Evolutionary conservation across 2,113 vertebrate genomes (phyloP).

Genomic region (Helogale parvula): DNA sequence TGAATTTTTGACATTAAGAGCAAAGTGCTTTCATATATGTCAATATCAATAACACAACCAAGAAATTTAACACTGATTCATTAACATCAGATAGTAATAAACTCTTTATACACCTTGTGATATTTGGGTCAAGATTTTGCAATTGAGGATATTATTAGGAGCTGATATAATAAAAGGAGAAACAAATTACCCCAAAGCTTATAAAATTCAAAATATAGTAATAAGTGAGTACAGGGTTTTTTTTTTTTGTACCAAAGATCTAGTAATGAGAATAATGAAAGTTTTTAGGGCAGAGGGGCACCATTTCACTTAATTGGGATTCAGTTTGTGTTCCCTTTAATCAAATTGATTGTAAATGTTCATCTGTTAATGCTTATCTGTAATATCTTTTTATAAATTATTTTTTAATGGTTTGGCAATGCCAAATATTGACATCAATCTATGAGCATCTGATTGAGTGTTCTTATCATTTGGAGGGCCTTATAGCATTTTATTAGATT

Average conservation of each 20-base stretch:
- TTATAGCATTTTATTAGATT: background rate
- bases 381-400: background rate
- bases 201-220: background rate
- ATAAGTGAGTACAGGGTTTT: background rate
- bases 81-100: background rate
- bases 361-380: background rate
- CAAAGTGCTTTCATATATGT: background rate
- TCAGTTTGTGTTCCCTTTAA: background rate
- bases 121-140: background rate
- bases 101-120: background rate
- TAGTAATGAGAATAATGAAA: background rate
- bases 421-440: background rate
- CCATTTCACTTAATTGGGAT: background rate
- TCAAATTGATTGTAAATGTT: background rate
- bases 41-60: background rate
- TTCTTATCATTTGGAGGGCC: background rate
- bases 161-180: conserved; percentile 23
- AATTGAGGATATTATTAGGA: background rate
- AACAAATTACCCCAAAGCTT: background rate
- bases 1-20: background rate
- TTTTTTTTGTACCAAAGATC: background rate
- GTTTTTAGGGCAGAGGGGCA: background rate
- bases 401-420: background rate
- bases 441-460: background rate
- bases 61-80: background rate